These are phyloP conservation scores for Pocillopora damicornis DNA, from an alignment of 64 coral and sea anemone genomes.

Conservation along the genomic window DNA sequence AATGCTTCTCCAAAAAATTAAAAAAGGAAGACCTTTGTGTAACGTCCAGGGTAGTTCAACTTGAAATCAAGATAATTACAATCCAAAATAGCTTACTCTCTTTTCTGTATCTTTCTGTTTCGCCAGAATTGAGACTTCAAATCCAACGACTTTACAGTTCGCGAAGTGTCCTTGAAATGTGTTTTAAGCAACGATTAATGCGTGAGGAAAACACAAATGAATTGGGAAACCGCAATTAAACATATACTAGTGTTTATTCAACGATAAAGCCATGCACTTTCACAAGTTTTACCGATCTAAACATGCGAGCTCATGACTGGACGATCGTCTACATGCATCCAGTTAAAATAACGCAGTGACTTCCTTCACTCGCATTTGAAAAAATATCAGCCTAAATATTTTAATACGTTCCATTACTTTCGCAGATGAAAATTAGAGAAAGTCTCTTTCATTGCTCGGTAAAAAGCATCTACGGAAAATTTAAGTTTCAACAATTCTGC, in stretches of 20 bases:
- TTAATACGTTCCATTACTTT: not conserved
- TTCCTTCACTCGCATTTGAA: conserved; percentile 11
- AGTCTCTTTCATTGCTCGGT: too few relatives aligned
- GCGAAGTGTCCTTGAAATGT: not conserved
- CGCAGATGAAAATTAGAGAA: not conserved
- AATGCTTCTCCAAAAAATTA: too few relatives aligned
- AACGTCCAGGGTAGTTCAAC: not conserved
- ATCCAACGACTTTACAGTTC: not conserved
- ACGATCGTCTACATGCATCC: not conserved
- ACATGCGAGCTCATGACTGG: not conserved
- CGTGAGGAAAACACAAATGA: conserved; percentile 4
- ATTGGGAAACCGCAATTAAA: conserved; percentile 46
- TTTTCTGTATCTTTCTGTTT: not conserved
- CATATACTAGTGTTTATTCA: conserved; percentile 23
- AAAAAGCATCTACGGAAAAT: not conserved
- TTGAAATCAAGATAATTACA: not conserved
- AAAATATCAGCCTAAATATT: not conserved
- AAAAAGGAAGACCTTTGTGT: not conserved
- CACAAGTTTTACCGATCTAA: not conserved
- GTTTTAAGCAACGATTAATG: conserved; percentile 19
- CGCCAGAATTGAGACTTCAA: not conserved
- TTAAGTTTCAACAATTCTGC: not conserved
- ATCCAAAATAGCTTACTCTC: not conserved
- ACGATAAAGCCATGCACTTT: not conserved
- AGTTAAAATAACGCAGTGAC: not conserved